phyloP scores from a whole-genome alignment of 1,140 invertebrate genomes.

The Heliothis subflexa region DNA sequence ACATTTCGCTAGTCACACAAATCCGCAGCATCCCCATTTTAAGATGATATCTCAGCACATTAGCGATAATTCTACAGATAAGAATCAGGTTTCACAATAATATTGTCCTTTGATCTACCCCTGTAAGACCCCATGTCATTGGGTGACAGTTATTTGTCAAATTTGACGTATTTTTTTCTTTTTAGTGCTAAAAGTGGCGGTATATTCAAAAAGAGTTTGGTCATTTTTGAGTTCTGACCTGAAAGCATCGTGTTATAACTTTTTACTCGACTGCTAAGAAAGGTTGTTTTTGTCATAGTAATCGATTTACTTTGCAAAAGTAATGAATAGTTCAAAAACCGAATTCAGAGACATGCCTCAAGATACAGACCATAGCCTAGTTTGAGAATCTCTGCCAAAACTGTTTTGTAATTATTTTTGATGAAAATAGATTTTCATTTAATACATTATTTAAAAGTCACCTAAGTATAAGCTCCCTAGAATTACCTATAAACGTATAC shows the following conservation, averaged over 20 bases:
- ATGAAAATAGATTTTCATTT: too few relatives aligned
- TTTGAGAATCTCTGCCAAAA: too few relatives aligned
- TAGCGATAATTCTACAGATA: constrained; percentile 71
- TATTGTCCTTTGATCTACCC: constrained; percentile 67
- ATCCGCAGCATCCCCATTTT: neutral
- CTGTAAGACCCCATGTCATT: constrained; percentile 5
- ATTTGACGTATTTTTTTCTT: constrained; percentile 10
- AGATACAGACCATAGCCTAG: too few relatives aligned
- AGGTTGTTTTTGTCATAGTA: too few relatives aligned
- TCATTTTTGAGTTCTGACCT: neutral
- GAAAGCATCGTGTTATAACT: neutral
- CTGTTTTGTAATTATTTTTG: too few relatives aligned
- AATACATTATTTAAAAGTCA: too few relatives aligned
- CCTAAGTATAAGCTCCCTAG: too few relatives aligned
- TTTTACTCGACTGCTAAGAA: too few relatives aligned
- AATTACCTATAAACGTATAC: too few relatives aligned
- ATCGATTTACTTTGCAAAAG: too few relatives aligned
- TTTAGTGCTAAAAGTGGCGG: neutral
- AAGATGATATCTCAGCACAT: constrained; percentile 72
- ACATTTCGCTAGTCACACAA: neutral
- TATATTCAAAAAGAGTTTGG: neutral
- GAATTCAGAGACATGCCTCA: too few relatives aligned
- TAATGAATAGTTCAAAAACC: too few relatives aligned
- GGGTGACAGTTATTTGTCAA: constrained; percentile 68
- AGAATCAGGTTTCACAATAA: constrained; percentile 50